Evolutionary conservation across 2,797 vertebrate species (phyloP).

Genomic region (Anomalospiza imberbis): DNA sequence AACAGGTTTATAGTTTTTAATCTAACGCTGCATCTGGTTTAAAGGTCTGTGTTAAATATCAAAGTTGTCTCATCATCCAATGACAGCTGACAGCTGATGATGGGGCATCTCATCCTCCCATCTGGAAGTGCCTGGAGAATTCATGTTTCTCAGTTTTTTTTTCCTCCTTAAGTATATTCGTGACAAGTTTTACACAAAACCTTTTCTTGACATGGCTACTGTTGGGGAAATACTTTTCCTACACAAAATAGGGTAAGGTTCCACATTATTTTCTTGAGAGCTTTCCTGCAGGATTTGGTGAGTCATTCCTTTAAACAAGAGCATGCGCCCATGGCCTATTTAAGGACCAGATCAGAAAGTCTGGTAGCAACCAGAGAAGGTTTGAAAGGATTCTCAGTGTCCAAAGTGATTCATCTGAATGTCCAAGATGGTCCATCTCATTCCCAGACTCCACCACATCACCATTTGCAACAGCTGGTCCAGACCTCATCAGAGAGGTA

Average conservation of each 20-base stretch:
- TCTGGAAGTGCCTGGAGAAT: neutral
- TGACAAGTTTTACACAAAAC: neutral
- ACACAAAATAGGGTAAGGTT: neutral
- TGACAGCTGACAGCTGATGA: constrained; percentile 3
- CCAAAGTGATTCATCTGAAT: neutral
- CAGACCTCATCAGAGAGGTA: neutral
- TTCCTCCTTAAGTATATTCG: neutral
- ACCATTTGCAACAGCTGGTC: neutral
- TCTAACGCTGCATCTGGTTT: neutral
- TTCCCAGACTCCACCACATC: neutral
- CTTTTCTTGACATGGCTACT: neutral
- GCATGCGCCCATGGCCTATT: neutral
- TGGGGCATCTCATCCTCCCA: neutral
- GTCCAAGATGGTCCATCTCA: neutral
- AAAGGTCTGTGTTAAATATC: constrained; percentile 19
- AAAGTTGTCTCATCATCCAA: neutral
- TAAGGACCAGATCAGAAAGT: neutral
- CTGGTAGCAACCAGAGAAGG: neutral
- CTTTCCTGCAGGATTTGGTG: neutral
- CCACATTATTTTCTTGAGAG: neutral
- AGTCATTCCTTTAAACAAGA: neutral
- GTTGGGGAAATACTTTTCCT: neutral
- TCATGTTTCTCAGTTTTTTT: neutral
- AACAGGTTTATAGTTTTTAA: constrained; percentile 22
- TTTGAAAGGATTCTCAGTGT: neutral